Evolutionary conservation across 2,797 vertebrate species (phyloP).

Genomic region (Cossypha dichroa): DNA sequence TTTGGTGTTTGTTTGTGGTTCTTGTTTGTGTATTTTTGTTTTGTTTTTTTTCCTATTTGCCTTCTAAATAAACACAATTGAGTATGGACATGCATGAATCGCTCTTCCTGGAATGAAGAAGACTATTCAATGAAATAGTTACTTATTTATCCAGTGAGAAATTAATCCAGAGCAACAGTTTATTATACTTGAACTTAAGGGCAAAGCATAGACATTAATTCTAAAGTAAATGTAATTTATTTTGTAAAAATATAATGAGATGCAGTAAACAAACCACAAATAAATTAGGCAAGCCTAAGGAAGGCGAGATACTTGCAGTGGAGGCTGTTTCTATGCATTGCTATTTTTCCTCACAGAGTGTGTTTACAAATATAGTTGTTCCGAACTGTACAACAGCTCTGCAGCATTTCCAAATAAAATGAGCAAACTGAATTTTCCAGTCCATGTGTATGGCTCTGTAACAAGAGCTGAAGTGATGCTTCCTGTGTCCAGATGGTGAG

Average conservation of each 20-base stretch:
- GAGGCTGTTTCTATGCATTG: not conserved
- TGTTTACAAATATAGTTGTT: not conserved
- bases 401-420: not conserved
- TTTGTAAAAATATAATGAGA: not conserved
- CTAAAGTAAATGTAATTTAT: not conserved
- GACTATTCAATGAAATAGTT: too few species aligned
- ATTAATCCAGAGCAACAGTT: not conserved
- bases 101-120: not conserved
- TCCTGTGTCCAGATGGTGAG: slow-evolving; percentile 34
- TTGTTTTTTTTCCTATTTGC: not conserved
- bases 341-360: not conserved
- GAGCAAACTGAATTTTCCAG: not conserved
- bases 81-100: not conserved
- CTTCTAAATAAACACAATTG: not conserved
- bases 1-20: not conserved
- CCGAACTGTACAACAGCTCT: not conserved
- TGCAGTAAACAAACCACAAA: not conserved
- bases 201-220: not conserved
- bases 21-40: not conserved
- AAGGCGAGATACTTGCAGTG: not conserved
- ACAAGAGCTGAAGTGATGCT: not conserved
- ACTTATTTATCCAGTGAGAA: not conserved
- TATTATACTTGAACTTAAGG: not conserved
- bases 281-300: not conserved
- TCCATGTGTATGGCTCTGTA: not conserved